These are phyloP conservation scores for Pogoniulus pusillus DNA, from an alignment of 2,797 vertebrate species.

Conservation along the genomic window DNA sequence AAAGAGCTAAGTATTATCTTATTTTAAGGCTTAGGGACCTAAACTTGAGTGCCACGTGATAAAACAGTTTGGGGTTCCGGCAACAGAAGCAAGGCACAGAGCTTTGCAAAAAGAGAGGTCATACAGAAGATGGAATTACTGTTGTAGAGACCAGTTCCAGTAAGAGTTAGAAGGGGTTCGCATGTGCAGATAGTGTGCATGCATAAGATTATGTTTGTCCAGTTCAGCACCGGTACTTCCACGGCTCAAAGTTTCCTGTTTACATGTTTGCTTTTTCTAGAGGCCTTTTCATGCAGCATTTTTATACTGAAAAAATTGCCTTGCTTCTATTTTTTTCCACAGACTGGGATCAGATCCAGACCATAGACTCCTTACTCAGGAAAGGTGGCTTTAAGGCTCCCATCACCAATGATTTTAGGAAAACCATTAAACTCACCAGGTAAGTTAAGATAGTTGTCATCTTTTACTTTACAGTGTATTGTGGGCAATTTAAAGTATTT, in stretches of 20 bases:
- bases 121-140: neutral
- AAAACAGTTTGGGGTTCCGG: neutral
- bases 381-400: slow-evolving; percentile 87
- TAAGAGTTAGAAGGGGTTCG: neutral
- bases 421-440: slow-evolving; percentile 87
- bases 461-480: neutral
- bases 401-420: slow-evolving; percentile 86
- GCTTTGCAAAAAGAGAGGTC: neutral
- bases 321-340: slow-evolving; percentile 60
- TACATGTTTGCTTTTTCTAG: neutral
- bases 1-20: slow-evolving; percentile 15
- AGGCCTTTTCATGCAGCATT: slow-evolving; percentile 5
- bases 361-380: slow-evolving; percentile 87
- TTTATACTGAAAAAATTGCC: neutral
- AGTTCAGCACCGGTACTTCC: neutral
- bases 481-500: neutral
- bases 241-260: neutral
- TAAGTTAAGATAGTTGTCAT: slow-evolving; percentile 40
- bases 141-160: neutral
- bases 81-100: neutral
- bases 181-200: slow-evolving; percentile 21
- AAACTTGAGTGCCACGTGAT: neutral
- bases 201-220: neutral
- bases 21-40: slow-evolving; percentile 30
- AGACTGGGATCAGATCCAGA: slow-evolving; percentile 89